Base-by-base conservation (phyloP, 53 echinoderm and acorn worm species). In the Antedon mediterranea region DNA sequence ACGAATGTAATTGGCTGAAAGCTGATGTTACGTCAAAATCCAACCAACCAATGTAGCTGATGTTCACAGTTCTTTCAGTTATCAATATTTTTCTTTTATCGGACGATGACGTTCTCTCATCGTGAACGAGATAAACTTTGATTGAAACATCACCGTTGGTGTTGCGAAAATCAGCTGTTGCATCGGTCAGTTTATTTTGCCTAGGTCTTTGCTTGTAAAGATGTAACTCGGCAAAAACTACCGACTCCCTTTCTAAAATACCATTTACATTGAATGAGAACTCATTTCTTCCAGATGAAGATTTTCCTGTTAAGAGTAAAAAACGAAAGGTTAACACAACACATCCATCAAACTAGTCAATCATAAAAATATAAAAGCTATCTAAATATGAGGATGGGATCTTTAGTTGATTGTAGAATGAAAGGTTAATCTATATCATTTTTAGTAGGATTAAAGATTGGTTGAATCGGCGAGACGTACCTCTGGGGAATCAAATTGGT, bases 11-110 rank as follows among this genome's bases (percentile, higher is more conserved):
- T 29, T 79, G 57, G 41, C 73, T 18, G 32, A 90, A 93, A 72
- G 93, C 93, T 43, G 84, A 44, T 30, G 88, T 88, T 78, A 93
- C 90, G 83, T 90, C 88, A 75, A 93, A 93, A 32, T 86, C 84
- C 73, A 93, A 76, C 72, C 88, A 88, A 33, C 93, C 90, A 31
- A 79, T 76, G 75, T 86, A 81, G 43, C 84, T 75, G 8, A 88
- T 33, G 31, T 90, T 80, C n/a, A 93, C 72, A 27, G 82, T 43
- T 43, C 83, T 83, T 43, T 83, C 80, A 34, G 88, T 90, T 1
- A 90, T 42, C n/a, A 93, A 76, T 28, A 78, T 74, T 80, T 86
- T 90, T 26, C 73, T 43, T 71, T 31, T 33, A 42, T 71, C 32
- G 18, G 80, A 86, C 32, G 75, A 73, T 0, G 72, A 14, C 0